Base-by-base conservation (phyloP, 2,797 vertebrate species). In the Rhinoraja longicauda region DNA sequence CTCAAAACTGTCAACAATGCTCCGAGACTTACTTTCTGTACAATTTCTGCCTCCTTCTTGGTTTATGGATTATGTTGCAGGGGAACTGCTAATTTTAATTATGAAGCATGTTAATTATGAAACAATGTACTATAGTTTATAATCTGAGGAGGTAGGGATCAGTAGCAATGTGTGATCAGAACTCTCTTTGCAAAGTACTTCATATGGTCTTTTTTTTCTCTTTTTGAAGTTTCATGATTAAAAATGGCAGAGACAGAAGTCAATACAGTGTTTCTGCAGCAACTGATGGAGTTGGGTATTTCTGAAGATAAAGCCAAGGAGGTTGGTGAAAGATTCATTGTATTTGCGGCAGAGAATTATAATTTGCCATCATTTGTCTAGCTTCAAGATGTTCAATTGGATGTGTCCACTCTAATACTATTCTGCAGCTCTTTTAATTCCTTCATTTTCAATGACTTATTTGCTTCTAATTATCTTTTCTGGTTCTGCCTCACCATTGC, bases 251-350 rank as follows among this genome's bases (percentile, higher is more conserved):
- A 91, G 24, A 73, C 70, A 73, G 12, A 97, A 59, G 96, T 97
- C 79, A 97, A 97, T 94, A 95, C 96, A 6, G 94, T 96, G 88
- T 97, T 96, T 93, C 95, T 97, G 90, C 97, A 97, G 94, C 97
- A 97, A 95, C 96, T 97, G 32, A 94, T 96, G 93, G 97, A 97
- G 93, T 96, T 97, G 93, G 97, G 97, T 94, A 97, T 97, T 93
- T 97, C 97, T 0, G 97, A 97, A 94, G 97, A 97, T 93, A 97
- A 97, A 93, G 97, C 97, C 93, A 97, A 96, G 93, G 96, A 97
- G 96, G 97, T 97, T 93, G 90, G 93, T 93, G 78, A 93, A 78
- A 67, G 8, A 88, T 36, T 88, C 8, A 88, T 88, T 36, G n/a
- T 32, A 59, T 62, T 53, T 36, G 9, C n/a, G 88, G n/a, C 17